Evolutionary conservation across 2,797 vertebrate genomes (phyloP), one percentile per base, ranked within the genome.

Genomic region (Halcyon leucocephala): DNA sequence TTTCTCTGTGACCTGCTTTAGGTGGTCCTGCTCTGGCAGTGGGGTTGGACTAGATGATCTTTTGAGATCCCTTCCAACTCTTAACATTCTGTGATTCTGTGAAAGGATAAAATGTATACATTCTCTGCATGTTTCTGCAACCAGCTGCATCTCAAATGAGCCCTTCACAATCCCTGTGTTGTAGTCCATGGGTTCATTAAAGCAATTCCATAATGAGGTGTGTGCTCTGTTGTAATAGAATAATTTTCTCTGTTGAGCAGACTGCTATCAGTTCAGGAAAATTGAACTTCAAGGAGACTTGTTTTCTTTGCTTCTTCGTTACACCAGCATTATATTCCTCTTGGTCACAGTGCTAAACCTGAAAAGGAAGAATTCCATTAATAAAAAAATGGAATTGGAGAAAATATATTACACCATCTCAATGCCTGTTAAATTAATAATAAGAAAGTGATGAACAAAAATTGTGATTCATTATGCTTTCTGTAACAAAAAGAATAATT

Each of bases 401-500:
- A 95, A 92, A 96, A 94, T 92, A 71, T 58, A 90, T 94, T 89
- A 44, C 37, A 76, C 64, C 46, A 62, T 78, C 29, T 89, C 76
- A 71, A 28, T 39, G 25, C 9, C 49, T 90, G 41, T 65, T 95
- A 83, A 96, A 95, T 96, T 96, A 97, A 58, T 96, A 92, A 94
- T 89, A 96, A 67, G 78, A 14, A 94, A 97, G 74, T 84, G 33
- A 90, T 89, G 91, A 97, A 85, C 77, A 90, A 95, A 52, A 96
- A 92, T 67, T 87, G 14, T 77, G 64, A 89, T 90, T 93, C 83
- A 96, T 97, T 96, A 92, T 61, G n/a, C 54, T 95, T 92, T 93
- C 42, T 46, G 81, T 62, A 61, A 83, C 86, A 94, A 97, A 95
- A 94, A 87, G 84, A 96, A 97, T 95, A 91, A 96, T 97, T 95